Percentiles rank a stretch among this genome's conserved stretches.
phyloP scores from a whole-genome alignment of 2,113 vertebrate species.

The Alexandromys fortis region DNA sequence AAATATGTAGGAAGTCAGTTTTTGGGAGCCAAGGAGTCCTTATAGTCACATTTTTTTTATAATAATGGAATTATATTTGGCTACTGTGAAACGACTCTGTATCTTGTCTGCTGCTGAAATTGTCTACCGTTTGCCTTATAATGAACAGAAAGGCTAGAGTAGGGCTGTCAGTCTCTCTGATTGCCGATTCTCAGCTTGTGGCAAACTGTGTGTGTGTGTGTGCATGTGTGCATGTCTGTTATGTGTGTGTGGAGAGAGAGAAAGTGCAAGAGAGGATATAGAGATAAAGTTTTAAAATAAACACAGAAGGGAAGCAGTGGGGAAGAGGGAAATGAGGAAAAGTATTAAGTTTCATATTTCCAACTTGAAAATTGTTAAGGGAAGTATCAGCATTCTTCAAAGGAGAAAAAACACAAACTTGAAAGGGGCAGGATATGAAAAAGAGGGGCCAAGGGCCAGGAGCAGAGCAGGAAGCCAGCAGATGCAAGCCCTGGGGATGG shows the following conservation, averaged over 20 bases:
- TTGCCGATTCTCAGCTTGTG: background rate
- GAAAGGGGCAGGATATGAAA: slow-evolving; percentile 71
- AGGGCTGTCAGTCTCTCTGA: background rate
- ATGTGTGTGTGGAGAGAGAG: background rate
- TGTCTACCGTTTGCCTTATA: background rate
- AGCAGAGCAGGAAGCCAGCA: slow-evolving; percentile 65
- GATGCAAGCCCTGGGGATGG: slow-evolving; percentile 41
- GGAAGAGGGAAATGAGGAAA: background rate
- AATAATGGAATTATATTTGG: slow-evolving; percentile 6
- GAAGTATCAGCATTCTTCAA: slow-evolving; percentile 71
- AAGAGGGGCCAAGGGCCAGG: slow-evolving; percentile 34
- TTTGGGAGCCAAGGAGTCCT: background rate
- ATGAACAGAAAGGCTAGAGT: background rate
- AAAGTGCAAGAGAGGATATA: background rate
- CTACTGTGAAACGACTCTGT: background rate
- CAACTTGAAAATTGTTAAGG: slow-evolving; percentile 65
- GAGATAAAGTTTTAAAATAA: slow-evolving; percentile 65
- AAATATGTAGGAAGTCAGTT: background rate
- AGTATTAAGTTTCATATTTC: slow-evolving; percentile 71
- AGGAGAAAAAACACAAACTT: slow-evolving; percentile 67
- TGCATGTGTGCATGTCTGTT: background rate
- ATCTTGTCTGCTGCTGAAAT: background rate
- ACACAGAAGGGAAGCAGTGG: slow-evolving; percentile 49
- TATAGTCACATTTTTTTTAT: background rate
- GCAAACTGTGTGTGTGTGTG: background rate